Percentiles rank a stretch among this genome's conserved stretches.
Conservation (phyloP, 2,797 vertebrate species). For the Sebastes paucispinis region DNA sequence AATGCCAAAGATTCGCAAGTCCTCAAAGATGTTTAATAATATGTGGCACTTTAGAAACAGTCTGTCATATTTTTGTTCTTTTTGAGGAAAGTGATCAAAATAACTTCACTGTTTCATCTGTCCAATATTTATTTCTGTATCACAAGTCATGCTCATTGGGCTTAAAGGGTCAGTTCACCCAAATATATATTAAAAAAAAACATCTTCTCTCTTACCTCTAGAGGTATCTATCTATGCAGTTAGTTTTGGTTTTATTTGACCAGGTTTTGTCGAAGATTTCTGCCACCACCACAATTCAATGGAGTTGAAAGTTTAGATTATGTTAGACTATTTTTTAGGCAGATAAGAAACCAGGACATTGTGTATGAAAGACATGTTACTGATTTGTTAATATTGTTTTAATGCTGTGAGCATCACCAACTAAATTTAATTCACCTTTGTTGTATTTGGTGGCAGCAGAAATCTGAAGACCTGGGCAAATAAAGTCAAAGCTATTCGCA, state of each 20-base stretch:
- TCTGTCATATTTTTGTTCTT: not conserved
- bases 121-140: not conserved
- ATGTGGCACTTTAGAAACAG: not conserved
- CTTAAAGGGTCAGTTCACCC: not conserved
- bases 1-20: slow-evolving; percentile 9
- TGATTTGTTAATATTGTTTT: not conserved
- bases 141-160: not conserved
- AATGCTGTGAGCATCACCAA: not conserved
- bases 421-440: not conserved
- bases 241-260: not conserved
- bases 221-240: not conserved
- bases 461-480: not conserved
- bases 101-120: not conserved
- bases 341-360: not conserved
- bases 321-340: not conserved
- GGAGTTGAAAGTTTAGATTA: not conserved
- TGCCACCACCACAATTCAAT: not conserved
- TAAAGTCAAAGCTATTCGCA: not conserved
- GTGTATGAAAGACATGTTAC: not conserved
- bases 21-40: not conserved
- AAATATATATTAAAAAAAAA: not conserved
- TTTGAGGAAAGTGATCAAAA: not conserved
- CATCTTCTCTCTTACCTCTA: not conserved
- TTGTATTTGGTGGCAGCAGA: not conserved
- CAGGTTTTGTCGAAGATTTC: not conserved